Evolutionary conservation across 2,888 invertebrate species (phyloP), one percentile per base, ranked within the genome.

Genomic region (Drosophila eohydei): DNA sequence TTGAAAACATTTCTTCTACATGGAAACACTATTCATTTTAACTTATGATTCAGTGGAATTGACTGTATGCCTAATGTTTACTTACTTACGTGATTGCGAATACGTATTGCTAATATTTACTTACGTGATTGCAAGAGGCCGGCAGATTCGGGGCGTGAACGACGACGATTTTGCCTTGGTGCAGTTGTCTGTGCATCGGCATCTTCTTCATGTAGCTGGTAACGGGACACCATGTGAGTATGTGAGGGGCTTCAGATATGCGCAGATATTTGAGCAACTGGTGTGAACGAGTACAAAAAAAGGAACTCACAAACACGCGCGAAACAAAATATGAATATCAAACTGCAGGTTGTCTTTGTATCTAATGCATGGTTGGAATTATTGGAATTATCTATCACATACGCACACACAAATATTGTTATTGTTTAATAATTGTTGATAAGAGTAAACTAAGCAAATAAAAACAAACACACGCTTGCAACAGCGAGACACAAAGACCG

Each of bases 111-210:
- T 38, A 38, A 46, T 46, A 46, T 59, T 64, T 80, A 89, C 91
- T 91, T 68, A 91, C 91, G 68, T 44, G 72, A 51, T 61, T 72
- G 81, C 14, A 91, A 66, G 30, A 91, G 75, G 43, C 81, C 89
- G 56, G 88, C 40, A 52, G 62, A 70, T 46, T 91, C 90, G 59
- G 60, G 76, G 52, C 81, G 89, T 61, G 73, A 67, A 14, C 68
- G 72, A 3, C 67, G 73, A 32, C 67, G 71, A 28, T 50, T 66
- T 28, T 43, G 64, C 14, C 40, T 40, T 14, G 61, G 40, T n/a
- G 57, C 40, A 51, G 50, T 8, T 61, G 54, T 57, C 21, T 32
- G 34, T 50, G 36, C 57, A 26, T 41, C 70, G 16, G 41, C 71
- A 52, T 78, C 75, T 43, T 80, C 76, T 16, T 68, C 61, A 32